Percentiles rank a stretch among this genome's conserved stretches.
Evolutionary conservation across 2,888 invertebrate species (phyloP).

Genomic region (Rhorus exstirpatorius): DNA sequence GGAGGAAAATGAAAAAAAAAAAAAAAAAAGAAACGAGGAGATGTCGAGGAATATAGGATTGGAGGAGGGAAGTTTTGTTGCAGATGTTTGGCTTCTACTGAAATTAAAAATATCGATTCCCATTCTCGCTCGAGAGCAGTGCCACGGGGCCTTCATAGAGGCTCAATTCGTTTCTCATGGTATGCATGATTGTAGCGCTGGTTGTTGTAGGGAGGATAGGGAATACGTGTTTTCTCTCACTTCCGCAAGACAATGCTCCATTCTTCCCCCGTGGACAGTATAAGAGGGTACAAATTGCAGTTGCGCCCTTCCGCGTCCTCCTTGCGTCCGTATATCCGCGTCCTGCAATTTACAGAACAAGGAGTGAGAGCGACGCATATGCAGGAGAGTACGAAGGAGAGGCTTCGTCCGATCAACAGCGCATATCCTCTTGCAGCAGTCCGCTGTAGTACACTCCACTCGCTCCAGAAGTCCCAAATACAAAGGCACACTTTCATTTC

Average conservation of each 20-base stretch:
- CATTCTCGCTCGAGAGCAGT: constrained; percentile 79
- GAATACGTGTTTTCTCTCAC: constrained; percentile 74
- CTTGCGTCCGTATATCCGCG: constrained; percentile 69
- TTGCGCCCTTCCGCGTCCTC: constrained; percentile 76
- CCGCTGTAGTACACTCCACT: constrained; percentile 58
- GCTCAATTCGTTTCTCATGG: constrained; percentile 84
- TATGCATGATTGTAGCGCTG: constrained; percentile 45
- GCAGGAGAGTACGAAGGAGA: constrained; percentile 32
- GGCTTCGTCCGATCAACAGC: constrained; percentile 68
- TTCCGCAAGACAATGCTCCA: constrained; percentile 85
- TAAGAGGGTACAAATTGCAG: constrained; percentile 86
- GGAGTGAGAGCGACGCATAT: constrained; percentile 33
- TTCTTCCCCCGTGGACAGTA: constrained; percentile 85
- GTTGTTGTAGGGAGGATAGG: not conserved
- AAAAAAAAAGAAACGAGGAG: constrained; percentile 17
- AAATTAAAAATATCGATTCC: constrained; percentile 86
- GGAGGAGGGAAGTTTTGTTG: constrained; percentile 66
- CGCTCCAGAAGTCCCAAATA: constrained; percentile 75
- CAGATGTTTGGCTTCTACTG: constrained; percentile 85
- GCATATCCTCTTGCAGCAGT: constrained; percentile 61
- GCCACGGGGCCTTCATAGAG: constrained; percentile 81
- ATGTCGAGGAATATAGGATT: no score
- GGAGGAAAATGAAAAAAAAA: constrained; percentile 24
- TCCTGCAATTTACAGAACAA: constrained; percentile 67
- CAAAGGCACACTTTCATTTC: constrained; percentile 86